These are phyloP conservation scores for Mechanitis messenoides DNA, from an alignment of 2,888 invertebrate genomes.

Conservation along the genomic window DNA sequence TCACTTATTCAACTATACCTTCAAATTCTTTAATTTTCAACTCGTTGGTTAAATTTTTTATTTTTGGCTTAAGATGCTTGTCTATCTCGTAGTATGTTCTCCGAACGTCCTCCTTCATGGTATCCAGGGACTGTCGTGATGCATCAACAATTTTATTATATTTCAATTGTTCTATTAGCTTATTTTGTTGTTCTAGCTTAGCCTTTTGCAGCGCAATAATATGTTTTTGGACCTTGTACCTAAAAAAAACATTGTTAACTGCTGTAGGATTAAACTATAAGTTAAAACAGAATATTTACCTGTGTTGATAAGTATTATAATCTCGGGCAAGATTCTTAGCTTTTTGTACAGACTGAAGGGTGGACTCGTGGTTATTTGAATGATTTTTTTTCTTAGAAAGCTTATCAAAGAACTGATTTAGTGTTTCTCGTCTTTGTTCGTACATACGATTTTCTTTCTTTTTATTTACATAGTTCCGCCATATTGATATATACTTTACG, in stretches of 20 bases:
- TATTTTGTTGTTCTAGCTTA: constrained; percentile 83
- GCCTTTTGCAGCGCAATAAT: constrained; percentile 83
- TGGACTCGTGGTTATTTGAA: constrained; percentile 28
- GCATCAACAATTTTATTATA: constrained; percentile 82
- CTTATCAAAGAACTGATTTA: constrained; percentile 61
- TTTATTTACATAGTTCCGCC: constrained; percentile 48
- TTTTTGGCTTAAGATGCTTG: constrained; percentile 75
- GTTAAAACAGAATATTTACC: constrained; percentile 38
- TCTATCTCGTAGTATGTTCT: constrained; percentile 75
- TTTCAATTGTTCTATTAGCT: constrained; percentile 83
- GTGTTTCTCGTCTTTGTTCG: constrained; percentile 49
- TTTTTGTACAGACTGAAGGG: constrained; percentile 41
- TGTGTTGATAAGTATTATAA: constrained; percentile 63
- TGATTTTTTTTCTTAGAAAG: constrained; percentile 54
- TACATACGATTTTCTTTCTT: constrained; percentile 43
- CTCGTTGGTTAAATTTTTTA: constrained; percentile 70
- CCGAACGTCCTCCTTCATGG: constrained; percentile 76
- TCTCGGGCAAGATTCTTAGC: constrained; percentile 50
- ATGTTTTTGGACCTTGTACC: constrained; percentile 82
- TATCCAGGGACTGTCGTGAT: constrained; percentile 74
- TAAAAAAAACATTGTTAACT: constrained; percentile 36
- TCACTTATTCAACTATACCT: constrained; percentile 38
- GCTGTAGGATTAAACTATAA: too few relatives aligned
- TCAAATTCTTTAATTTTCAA: constrained; percentile 63
- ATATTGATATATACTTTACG: constrained; percentile 54